phyloP scores from a whole-genome alignment of 2,888 invertebrate genomes.

The Kryphioiulus occultus region DNA sequence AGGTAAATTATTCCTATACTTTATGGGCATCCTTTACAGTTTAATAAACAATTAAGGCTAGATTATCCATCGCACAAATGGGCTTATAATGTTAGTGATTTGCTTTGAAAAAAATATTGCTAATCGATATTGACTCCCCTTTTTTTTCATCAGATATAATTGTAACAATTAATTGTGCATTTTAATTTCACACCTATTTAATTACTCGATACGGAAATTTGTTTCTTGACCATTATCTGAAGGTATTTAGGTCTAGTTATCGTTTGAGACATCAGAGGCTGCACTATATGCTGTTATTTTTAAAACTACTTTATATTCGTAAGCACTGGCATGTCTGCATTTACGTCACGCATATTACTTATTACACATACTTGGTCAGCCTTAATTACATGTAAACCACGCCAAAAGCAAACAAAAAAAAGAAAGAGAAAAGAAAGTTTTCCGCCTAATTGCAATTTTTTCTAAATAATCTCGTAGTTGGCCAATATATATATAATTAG shows the following conservation, averaged over 20 bases:
- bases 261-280: background rate
- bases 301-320: background rate
- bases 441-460: background rate
- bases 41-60: background rate
- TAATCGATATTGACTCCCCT: background rate
- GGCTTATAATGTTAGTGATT: background rate
- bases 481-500: background rate
- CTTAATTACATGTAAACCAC: background rate
- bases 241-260: conserved; percentile 21
- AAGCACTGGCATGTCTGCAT: background rate
- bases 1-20: background rate
- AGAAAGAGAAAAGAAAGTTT: background rate
- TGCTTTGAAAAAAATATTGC: background rate
- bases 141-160: background rate
- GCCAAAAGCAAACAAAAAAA: background rate
- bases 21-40: background rate
- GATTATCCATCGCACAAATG: background rate
- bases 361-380: conserved; percentile 19
- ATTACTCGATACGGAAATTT: background rate
- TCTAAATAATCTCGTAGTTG: background rate
- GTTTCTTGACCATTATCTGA: background rate
- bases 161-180: background rate
- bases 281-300: background rate
- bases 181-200: background rate
- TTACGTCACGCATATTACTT: background rate